A percentile compares a stretch with the other conserved stretches of the same genome.
Conservation (phyloP, 2,888 invertebrate genomes). For the Celastrina argiolus region DNA sequence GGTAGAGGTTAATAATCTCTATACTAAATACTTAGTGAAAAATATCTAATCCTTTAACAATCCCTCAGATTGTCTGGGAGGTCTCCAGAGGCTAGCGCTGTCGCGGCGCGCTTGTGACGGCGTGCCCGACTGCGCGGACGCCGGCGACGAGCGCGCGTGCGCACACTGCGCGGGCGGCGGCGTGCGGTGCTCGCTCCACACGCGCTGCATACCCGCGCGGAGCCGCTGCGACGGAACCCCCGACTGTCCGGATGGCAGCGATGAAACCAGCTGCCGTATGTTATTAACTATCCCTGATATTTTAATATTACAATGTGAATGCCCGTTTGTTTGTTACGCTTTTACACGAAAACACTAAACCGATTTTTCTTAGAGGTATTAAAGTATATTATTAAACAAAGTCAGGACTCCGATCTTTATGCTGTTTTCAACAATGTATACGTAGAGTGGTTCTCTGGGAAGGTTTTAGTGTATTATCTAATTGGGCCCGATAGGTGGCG, state of each 20-base stretch:
- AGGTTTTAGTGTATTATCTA: no score
- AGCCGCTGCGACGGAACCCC: slow-evolving; percentile 88
- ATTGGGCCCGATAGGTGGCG: no score
- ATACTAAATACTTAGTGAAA: background rate
- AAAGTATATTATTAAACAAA: no score
- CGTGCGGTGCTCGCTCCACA: slow-evolving; percentile 88
- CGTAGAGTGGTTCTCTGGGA: no score
- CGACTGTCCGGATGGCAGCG: slow-evolving; percentile 92
- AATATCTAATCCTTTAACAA: background rate
- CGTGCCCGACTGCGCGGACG: slow-evolving; percentile 89
- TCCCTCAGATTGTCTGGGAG: slow-evolving; percentile 82
- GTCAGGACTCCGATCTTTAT: no score
- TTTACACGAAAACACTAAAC: no score
- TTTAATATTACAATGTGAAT: background rate
- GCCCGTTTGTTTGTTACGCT: no score
- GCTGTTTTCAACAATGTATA: no score
- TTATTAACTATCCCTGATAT: slow-evolving; percentile 36
- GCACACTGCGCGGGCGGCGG: slow-evolving; percentile 84
- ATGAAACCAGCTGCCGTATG: slow-evolving; percentile 92
- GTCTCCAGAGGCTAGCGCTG: slow-evolving; percentile 84
- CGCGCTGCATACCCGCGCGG: slow-evolving; percentile 83
- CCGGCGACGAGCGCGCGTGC: slow-evolving; percentile 88
- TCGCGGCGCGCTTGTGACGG: slow-evolving; percentile 91
- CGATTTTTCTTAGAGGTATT: no score
- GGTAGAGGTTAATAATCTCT: no score